Evolutionary conservation across 1,140 invertebrate species (phyloP).

Genomic region (Chlorops oryzae): DNA sequence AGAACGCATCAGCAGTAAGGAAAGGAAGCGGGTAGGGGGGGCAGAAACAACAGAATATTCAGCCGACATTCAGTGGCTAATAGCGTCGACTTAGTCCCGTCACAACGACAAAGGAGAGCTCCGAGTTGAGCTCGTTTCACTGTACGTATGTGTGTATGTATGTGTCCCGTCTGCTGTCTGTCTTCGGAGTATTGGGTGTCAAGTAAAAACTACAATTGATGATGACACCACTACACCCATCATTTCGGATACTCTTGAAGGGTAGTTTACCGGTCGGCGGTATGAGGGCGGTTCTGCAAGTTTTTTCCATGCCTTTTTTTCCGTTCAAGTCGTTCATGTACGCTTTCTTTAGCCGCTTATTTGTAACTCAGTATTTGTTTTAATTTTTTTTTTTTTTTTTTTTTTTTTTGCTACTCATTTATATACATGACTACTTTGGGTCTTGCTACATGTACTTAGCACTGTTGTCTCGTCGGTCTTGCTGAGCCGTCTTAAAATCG

Average conservation of each 20-base stretch:
- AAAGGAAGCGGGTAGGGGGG: too few relatives aligned
- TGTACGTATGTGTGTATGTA: neutral
- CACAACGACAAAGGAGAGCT: too few relatives aligned
- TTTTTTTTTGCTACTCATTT: slow-evolving; percentile 32
- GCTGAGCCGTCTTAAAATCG: too few relatives aligned
- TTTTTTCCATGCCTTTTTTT: slow-evolving; percentile 14
- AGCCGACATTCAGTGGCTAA: too few relatives aligned
- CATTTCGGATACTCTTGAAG: too few relatives aligned
- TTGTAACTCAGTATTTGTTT: slow-evolving; percentile 44
- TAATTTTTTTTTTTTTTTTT: slow-evolving; percentile 33
- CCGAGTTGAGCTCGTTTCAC: neutral
- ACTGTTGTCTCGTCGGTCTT: too few relatives aligned
- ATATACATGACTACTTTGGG: slow-evolving; percentile 12
- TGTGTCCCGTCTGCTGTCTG: too few relatives aligned
- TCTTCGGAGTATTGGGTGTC: slow-evolving; percentile 48
- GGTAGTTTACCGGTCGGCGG: too few relatives aligned
- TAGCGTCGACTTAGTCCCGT: too few relatives aligned
- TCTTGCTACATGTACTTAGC: slow-evolving; percentile 33
- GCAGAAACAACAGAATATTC: too few relatives aligned
- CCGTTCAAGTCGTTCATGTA: slow-evolving; percentile 33
- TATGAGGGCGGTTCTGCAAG: slow-evolving; percentile 9
- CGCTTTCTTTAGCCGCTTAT: slow-evolving; percentile 44
- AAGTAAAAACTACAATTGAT: slow-evolving; percentile 47
- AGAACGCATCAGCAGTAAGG: too few relatives aligned
- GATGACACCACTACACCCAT: too few relatives aligned